These are phyloP conservation scores for Dipodomys ordii DNA, from an alignment of 2,113 vertebrate species.

Conservation along the genomic window DNA sequence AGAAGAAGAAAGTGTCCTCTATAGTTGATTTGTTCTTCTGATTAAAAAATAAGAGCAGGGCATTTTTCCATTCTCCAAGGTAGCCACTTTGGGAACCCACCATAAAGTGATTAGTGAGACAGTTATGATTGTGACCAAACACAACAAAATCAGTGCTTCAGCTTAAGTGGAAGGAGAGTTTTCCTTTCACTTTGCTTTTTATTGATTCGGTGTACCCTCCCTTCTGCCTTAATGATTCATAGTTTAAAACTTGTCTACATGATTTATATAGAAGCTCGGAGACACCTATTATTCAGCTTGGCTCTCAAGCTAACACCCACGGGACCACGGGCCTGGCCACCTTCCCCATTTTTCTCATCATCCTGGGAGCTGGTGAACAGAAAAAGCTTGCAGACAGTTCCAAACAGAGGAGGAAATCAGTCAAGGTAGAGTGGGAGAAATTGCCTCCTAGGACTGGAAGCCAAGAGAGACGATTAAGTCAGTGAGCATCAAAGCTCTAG, in stretches of 20 bases:
- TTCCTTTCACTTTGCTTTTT: not conserved
- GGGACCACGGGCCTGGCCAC: not conserved
- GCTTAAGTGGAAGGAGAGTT: not conserved
- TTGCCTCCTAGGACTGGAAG: not conserved
- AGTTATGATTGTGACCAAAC: not conserved
- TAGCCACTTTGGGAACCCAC: not conserved
- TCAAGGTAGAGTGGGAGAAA: not conserved
- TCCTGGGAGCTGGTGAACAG: accelerated
- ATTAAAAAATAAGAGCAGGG: slow-evolving; percentile 52
- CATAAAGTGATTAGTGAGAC: slow-evolving; percentile 25
- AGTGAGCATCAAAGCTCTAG: not conserved
- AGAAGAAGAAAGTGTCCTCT: not conserved
- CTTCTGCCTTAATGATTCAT: slow-evolving; percentile 42
- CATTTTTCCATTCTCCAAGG: not conserved
- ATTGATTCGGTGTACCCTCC: not conserved
- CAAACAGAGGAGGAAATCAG: accelerated
- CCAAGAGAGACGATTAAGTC: accelerated
- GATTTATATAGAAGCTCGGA: slow-evolving; percentile 55
- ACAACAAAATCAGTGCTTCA: not conserved
- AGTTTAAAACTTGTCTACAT: slow-evolving; percentile 57
- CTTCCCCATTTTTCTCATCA: not conserved
- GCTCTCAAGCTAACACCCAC: not conserved
- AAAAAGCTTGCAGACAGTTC: not conserved
- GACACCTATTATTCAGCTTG: slow-evolving; percentile 30
- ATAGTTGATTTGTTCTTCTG: slow-evolving; percentile 14